Base-by-base conservation (phyloP, 2,888 invertebrate species). In the Caenorhabditis doughertyi region DNA sequence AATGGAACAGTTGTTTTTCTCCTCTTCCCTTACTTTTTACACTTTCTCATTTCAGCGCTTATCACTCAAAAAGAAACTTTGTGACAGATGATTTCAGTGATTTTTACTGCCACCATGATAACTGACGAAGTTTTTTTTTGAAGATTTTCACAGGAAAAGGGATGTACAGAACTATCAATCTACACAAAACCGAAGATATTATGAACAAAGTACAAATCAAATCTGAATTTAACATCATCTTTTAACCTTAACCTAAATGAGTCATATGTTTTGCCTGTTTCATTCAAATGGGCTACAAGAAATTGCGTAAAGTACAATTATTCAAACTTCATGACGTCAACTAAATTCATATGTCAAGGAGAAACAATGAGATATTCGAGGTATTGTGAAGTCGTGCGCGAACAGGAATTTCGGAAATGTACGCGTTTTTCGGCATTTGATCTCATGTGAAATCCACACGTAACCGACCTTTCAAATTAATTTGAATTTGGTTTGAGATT, bases 381-480 rank as follows among this genome's bases (percentile, higher is more conserved):
- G 72, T 55, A 42, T 64, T 51, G 72, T 44, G 62, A 64, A 79
- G 60, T 56, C 53, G 35, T 51, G 71, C 65, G 56, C 71, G 65
- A 79, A 71, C 49, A 65, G 71, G 72, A 72, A 80, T 77, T 77
- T 77, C 77, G 68, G 25, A 68, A 77, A 68, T 77, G 51, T 60
- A 53, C 51, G 62, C 42, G 39, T 60, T 68, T 77, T 70, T 68
- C 67, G 77, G 68, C 60, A 58, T 68, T 35, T 60, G 35, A 25
- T 77, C 62, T 44, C 47, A 47, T 18, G 58, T 42, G 44, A 68
- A 60, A 77, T 68, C 42, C 39, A 60, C 53, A 55, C 25, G 55
- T n/a, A 60, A 44, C 47, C n/a, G 68, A 53, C 51, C 60, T 74
- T 74, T 58, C n/a, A 5, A 9, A 39, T 11, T 9, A 13, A 47